Conservation (phyloP, 2,888 invertebrate genomes). For the Prenolepis imparis region DNA sequence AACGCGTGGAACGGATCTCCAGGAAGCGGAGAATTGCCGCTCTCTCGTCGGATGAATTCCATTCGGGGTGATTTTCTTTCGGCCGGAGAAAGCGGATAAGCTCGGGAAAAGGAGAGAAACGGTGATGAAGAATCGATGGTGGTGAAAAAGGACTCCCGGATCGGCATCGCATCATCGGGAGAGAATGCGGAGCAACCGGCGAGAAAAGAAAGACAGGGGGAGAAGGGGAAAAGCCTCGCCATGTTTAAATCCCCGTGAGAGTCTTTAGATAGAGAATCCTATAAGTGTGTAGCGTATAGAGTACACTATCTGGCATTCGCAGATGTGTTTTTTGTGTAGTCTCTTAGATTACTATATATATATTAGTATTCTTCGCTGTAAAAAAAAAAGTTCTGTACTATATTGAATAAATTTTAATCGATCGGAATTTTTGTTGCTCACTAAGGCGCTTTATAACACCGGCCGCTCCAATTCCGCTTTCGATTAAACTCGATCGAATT, state of each 20-base stretch:
- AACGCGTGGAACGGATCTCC: constrained; percentile 4
- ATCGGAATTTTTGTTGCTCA: constrained; percentile 43
- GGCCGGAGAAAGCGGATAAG: not conserved
- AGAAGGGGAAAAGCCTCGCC: constrained; percentile 55
- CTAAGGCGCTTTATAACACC: not conserved
- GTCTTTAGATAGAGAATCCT: constrained; percentile 72
- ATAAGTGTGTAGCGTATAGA: constrained; percentile 74
- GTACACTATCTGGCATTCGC: constrained; percentile 65
- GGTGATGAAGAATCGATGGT: constrained; percentile 34
- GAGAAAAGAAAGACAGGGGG: constrained; percentile 53
- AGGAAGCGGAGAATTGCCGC: constrained; percentile 7
- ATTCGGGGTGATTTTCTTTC: constrained; percentile 11
- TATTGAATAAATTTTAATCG: constrained; percentile 43
- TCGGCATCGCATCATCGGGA: constrained; percentile 23
- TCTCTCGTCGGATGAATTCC: constrained; percentile 1
- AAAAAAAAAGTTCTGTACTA: constrained; percentile 53
- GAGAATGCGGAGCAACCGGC: not conserved
- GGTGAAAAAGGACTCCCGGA: constrained; percentile 17
- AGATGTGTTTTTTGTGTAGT: constrained; percentile 69
- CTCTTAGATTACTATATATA: constrained; percentile 26
- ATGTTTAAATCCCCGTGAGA: constrained; percentile 72
- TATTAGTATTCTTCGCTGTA: constrained; percentile 62
- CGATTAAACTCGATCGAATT: constrained; percentile 7
- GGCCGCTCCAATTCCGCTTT: constrained; percentile 28
- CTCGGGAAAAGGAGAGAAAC: constrained; percentile 44